Conservation (phyloP, 2,113 vertebrate genomes). For the Ciconia boyciana region DNA sequence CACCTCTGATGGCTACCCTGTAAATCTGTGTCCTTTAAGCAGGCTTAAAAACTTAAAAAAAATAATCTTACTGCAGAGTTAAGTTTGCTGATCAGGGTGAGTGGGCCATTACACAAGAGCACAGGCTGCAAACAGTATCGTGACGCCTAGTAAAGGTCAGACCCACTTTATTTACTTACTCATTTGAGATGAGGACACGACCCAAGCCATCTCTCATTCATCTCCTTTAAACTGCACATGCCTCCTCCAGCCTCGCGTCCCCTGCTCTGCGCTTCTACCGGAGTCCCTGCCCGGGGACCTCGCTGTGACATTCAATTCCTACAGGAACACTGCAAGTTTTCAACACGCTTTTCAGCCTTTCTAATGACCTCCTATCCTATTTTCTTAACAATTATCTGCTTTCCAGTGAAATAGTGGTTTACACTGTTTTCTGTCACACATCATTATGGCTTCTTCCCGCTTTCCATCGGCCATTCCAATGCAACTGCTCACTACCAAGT, state of each 20-base stretch:
- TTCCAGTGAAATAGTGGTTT: background rate
- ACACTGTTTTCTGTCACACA: no score
- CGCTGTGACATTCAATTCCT: background rate
- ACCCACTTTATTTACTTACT: background rate
- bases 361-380: no score
- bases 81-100: fast-evolving
- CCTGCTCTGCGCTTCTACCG: fast-evolving
- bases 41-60: background rate
- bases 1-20: background rate
- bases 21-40: no score
- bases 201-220: background rate
- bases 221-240: background rate
- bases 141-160: background rate
- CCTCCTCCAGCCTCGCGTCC: background rate
- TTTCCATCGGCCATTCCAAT: background rate
- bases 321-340: no score
- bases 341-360: background rate
- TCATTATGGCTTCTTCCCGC: background rate
- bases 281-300: background rate
- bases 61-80: background rate
- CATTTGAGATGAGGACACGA: background rate
- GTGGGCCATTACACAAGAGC: fast-evolving
- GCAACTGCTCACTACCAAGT: background rate
- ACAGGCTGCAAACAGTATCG: background rate
- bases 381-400: background rate